phyloP scores from a whole-genome alignment of 2,797 vertebrate species.

The Emys orbicularis region DNA sequence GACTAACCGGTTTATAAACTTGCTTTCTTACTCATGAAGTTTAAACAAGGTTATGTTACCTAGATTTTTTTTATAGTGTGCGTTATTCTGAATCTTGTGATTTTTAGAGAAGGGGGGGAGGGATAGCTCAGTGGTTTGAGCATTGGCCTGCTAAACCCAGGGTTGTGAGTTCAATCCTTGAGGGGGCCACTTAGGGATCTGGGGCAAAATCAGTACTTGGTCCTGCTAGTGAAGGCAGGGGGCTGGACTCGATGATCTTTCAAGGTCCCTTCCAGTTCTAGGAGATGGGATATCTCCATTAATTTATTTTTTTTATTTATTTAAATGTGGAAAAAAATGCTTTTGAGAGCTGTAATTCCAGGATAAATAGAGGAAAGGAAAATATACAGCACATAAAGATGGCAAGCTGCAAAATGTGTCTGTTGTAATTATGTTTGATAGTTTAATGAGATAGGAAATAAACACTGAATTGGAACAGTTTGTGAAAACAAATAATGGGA shows the following conservation, averaged over 20 bases:
- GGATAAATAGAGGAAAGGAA: neutral
- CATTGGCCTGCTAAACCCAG: too few species aligned
- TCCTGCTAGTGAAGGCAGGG: too few species aligned
- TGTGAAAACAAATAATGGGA: conserved; percentile 24
- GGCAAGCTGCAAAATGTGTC: neutral
- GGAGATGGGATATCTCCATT: too few species aligned
- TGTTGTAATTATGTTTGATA: conserved; percentile 3
- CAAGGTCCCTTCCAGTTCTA: too few species aligned
- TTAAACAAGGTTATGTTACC: conserved; percentile 1
- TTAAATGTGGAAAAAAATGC: neutral
- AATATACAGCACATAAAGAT: neutral
- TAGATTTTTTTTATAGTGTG: neutral
- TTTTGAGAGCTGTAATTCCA: neutral
- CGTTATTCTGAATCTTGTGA: neutral
- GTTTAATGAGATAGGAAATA: conserved; percentile 30
- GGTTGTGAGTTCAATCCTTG: too few species aligned
- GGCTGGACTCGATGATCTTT: too few species aligned
- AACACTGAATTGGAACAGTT: neutral
- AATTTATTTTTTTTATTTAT: too few species aligned
- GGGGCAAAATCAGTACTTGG: too few species aligned
- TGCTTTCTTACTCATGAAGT: neutral
- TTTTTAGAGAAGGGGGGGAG: neutral
- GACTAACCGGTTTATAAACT: neutral
- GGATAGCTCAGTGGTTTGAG: too few species aligned
- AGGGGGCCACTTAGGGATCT: too few species aligned